Evolutionary conservation across 2,113 vertebrate genomes (phyloP).

Genomic region (Platichthys stellatus): DNA sequence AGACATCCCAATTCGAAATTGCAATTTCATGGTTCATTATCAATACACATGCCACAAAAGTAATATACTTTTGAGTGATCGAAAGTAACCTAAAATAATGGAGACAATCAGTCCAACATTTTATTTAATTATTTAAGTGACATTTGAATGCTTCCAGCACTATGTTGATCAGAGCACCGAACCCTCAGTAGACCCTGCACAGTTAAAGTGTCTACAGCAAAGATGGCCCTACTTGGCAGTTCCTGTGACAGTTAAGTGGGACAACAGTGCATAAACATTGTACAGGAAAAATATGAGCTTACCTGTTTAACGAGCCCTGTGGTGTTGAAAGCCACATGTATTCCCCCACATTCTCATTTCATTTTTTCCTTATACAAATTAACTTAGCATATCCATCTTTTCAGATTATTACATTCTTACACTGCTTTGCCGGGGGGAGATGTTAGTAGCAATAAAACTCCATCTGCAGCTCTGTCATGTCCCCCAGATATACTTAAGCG

Average conservation of each 20-base stretch:
- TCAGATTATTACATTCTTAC: not conserved
- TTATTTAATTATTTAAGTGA: not conserved
- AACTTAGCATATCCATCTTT: not conserved
- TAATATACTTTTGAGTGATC: not conserved
- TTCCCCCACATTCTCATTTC: not conserved
- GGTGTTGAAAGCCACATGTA: not conserved
- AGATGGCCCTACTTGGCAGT: not conserved
- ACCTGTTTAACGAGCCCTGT: not conserved
- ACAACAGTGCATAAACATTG: not conserved
- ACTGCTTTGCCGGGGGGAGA: constrained; percentile 14
- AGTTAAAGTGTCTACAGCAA: not conserved
- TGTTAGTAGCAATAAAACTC: constrained; percentile 36
- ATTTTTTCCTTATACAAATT: constrained; percentile 9
- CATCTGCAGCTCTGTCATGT: constrained; percentile 31
- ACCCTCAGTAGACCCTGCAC: not conserved
- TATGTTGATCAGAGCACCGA: constrained; percentile 4
- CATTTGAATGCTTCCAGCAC: not conserved
- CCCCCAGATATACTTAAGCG: constrained; percentile 26
- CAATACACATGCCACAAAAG: too few relatives aligned
- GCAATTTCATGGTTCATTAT: not conserved
- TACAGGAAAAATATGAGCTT: not conserved
- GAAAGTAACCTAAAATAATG: not conserved
- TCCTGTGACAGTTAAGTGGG: not conserved
- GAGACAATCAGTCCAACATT: not conserved
- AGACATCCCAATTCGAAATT: too few relatives aligned